Base-by-base conservation (phyloP, 2,888 invertebrate genomes). In the Nemotelus pantherinus region DNA sequence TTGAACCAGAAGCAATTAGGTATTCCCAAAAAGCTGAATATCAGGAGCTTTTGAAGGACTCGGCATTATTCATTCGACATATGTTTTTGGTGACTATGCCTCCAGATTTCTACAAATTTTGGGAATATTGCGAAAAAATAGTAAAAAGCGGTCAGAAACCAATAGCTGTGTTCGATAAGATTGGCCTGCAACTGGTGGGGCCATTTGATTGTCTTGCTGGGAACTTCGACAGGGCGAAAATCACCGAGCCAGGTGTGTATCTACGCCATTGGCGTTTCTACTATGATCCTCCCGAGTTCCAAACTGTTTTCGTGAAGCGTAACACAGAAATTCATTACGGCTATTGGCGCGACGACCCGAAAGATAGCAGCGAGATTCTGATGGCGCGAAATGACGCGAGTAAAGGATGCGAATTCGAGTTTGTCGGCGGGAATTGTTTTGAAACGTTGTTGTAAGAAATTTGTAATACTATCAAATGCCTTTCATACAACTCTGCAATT, bases 201-300 rank as follows among this genome's bases (percentile, higher is more conserved):
- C 95, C 97, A 0, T 98, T 91, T 88, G 97, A 98, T 86, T 91
- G 95, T 74, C 86, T 98, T 55, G 88, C 89, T 65, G 92, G 91
- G 4, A 90, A 90, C 82, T 89, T 94, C 80, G 82, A 83, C 78
- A 83, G 83, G 68, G 89, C 89, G 2, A 86, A 87, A 77, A 85
- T 90, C 44, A 86, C 89, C 1, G 87, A 90, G 78, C 89, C 91
- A 79, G 88, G 91, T 79, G 88, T 92, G 79, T 94, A 93, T 84
- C 89, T 96, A 68, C 87, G 92, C 7, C 96, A 97, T 85, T 97
- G 95, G 94, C 90, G 98, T 82, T 98, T 94, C 87, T 96, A 91
- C 85, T 96, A 93, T 86, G 98, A 99, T 88, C 95, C 97, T 7
- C 98, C 98, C 7, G 98, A 98, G 87, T 95, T 97, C 86, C 95